phyloP scores from a whole-genome alignment of 2,888 invertebrate species.

The Polyommatus iphigenia region DNA sequence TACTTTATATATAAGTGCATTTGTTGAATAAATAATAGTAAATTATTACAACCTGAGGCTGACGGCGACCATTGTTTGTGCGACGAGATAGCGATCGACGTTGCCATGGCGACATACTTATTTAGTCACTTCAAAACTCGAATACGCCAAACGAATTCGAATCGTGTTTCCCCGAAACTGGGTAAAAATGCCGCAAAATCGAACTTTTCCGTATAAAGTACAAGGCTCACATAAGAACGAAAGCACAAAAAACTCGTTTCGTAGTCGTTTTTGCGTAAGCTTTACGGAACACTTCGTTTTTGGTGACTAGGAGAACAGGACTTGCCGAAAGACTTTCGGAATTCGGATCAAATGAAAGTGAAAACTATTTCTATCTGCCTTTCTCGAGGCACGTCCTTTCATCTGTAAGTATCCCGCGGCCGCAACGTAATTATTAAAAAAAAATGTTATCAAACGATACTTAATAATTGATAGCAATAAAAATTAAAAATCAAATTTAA shows the following conservation, averaged over 20 bases:
- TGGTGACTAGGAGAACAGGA: neutral
- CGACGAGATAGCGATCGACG: too few species aligned
- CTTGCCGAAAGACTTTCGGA: neutral
- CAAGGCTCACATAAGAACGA: neutral
- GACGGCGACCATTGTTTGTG: too few species aligned
- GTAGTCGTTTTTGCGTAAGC: conserved; percentile 10
- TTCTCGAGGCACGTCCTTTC: neutral
- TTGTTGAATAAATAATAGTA: too few species aligned
- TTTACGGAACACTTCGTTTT: conserved; percentile 7
- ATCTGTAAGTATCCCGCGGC: too few species aligned
- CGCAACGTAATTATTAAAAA: too few species aligned
- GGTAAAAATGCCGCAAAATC: conserved; percentile 8
- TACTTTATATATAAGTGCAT: too few species aligned
- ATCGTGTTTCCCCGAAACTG: neutral
- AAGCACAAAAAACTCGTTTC: neutral
- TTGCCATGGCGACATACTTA: too few species aligned
- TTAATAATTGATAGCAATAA: too few species aligned
- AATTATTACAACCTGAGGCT: too few species aligned
- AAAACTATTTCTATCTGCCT: neutral
- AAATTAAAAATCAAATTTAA: too few species aligned
- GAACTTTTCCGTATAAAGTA: conserved; percentile 1
- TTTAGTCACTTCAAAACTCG: too few species aligned
- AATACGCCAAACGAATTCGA: neutral
- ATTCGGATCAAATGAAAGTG: neutral
- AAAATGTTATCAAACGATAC: too few species aligned